Conservation (phyloP, 2,797 vertebrate genomes). For the Sciurus carolinensis region DNA sequence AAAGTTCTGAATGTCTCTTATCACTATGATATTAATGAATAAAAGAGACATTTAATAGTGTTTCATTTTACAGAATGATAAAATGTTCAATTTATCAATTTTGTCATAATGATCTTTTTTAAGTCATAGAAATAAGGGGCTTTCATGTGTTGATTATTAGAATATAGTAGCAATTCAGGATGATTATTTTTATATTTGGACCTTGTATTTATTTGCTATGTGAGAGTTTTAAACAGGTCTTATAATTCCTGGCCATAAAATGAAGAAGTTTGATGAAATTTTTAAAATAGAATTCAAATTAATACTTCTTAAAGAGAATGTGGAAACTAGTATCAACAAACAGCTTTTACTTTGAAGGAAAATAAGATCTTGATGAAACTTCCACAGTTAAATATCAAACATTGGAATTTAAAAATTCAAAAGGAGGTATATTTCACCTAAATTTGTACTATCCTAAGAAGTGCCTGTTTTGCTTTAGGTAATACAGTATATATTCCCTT, state of each 20-base stretch:
- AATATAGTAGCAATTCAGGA: neutral
- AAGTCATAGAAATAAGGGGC: neutral
- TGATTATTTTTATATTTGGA: slow-evolving; percentile 12
- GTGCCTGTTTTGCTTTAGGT: neutral
- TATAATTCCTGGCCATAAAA: slow-evolving; percentile 34
- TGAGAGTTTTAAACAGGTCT: neutral
- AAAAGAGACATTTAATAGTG: neutral
- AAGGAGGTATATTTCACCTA: neutral
- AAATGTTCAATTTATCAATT: neutral
- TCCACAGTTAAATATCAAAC: neutral
- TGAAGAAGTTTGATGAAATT: neutral
- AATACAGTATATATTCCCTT: neutral
- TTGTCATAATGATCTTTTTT: neutral
- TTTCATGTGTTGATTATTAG: slow-evolving; percentile 19
- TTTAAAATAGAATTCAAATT: slow-evolving; percentile 35
- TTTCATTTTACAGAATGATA: slow-evolving; percentile 38
- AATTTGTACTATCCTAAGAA: neutral
- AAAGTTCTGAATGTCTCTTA: slow-evolving; percentile 10
- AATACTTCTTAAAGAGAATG: neutral
- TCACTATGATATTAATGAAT: slow-evolving; percentile 62
- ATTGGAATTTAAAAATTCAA: neutral
- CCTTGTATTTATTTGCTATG: neutral
- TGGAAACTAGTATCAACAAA: slow-evolving; percentile 17
- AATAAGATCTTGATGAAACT: neutral
- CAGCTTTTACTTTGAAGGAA: slow-evolving; percentile 50